A percentile compares a stretch with the other conserved stretches of the same genome.
Conservation (phyloP, 2,888 invertebrate genomes). For the Apamea sordens region DNA sequence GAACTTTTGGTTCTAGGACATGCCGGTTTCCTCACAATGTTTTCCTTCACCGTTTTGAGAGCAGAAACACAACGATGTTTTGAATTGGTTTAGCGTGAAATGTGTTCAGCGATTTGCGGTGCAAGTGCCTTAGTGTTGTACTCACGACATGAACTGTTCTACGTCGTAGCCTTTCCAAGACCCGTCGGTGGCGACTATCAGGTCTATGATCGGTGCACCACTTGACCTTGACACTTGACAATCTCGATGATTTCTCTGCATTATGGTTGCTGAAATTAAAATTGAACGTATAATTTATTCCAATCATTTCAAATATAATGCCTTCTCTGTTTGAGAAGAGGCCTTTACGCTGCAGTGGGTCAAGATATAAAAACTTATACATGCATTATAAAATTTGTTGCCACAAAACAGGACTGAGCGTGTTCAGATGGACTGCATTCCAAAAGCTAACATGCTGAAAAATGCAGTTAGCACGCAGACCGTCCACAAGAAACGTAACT, state of each 20-base stretch:
- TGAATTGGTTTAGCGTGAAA: background rate
- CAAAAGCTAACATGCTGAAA: conserved; percentile 7
- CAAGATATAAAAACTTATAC: background rate
- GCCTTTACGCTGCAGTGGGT: background rate
- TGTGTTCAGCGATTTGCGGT: background rate
- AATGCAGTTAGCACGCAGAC: conserved; percentile 37
- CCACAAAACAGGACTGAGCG: background rate
- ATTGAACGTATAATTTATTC: background rate
- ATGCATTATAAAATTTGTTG: background rate
- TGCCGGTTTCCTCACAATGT: no score
- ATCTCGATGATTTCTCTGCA: conserved; percentile 77
- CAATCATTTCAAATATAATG: background rate
- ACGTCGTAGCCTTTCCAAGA: conserved; percentile 90
- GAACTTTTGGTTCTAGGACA: no score
- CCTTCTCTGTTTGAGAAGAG: background rate
- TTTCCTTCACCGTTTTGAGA: no score
- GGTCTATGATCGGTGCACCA: conserved; percentile 86
- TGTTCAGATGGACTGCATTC: conserved; percentile 32
- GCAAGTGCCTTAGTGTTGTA: conserved; percentile 46
- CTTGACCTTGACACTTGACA: conserved; percentile 75
- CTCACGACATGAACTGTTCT: conserved; percentile 90
- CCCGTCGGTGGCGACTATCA: conserved; percentile 91
- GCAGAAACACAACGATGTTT: background rate
- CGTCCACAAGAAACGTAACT: conserved; percentile 40
- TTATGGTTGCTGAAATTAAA: conserved; percentile 75